Evolutionary conservation across 2,113 vertebrate genomes (phyloP), one percentile per base, ranked within the genome.

Genomic region (Galbula dea): DNA sequence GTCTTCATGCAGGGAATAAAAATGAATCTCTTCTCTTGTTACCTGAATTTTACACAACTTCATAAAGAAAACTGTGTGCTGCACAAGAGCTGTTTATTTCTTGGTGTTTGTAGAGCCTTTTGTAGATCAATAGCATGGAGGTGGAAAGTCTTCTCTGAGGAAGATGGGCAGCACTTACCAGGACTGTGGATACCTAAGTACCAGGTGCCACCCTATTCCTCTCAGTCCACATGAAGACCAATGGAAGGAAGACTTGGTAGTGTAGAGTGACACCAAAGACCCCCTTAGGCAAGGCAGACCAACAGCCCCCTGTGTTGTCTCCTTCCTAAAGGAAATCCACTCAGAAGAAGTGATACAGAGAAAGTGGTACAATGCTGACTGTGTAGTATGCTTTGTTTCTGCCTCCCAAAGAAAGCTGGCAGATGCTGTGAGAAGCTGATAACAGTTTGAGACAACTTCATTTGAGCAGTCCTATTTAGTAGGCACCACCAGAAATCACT

Each of bases 31-130:
- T 82, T 7, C 16, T 65, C 5, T 45, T 41, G 6, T 79, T 67
- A 34, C 5, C 10, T 57, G 46, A 69, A 74, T 86, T 91, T 75
- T 65, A n/a, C 32, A 3, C 54, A n/a, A 61, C 37, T 86, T 43
- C 43, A 12, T 83, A 10, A 76, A 79, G 75, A 75, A 72, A 13
- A 57, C 12, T 9, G 5, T 61, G 7, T 74, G 17, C 17, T 72
- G 27, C 3, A 0, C 8, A 10, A 1, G 3, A 69, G 17, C 24
- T 43, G 10, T 67, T 69, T 1, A 6, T 16, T 39, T 62, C 81
- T 67, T 71, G 0, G 18, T 76, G 29, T 82, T 87, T 80, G 14
- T 65, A 34, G 78, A 79, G 22, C 27, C 57, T 80, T 2, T 29
- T 74, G 34, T 34, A 66, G 46, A 54, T 58, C 55, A 73, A 20